These are phyloP conservation scores for Andrena haemorrhoa DNA, from an alignment of 2,888 invertebrate genomes.

Conservation along the genomic window DNA sequence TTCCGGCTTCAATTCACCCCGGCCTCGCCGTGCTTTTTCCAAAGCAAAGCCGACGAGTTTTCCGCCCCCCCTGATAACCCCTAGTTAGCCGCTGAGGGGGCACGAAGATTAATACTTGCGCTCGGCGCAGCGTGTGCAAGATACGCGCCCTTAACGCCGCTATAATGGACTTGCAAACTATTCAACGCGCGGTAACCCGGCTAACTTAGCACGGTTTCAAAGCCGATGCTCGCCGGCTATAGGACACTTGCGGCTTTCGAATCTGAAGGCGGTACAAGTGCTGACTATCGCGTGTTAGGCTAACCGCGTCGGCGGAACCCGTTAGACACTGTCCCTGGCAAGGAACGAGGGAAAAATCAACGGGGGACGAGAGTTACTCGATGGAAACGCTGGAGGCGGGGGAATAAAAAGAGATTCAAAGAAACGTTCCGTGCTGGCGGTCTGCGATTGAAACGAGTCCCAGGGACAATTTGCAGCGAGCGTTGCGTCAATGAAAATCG, in stretches of 20 bases:
- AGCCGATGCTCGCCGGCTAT: slow-evolving; percentile 59
- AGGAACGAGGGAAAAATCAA: slow-evolving; percentile 17
- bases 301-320: slow-evolving; percentile 17
- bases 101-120: slow-evolving; percentile 36
- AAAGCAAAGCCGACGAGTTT: neutral
- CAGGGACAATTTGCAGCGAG: slow-evolving; percentile 46
- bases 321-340: neutral
- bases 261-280: slow-evolving; percentile 56
- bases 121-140: slow-evolving; percentile 39
- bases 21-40: neutral
- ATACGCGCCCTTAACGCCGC: slow-evolving; percentile 65
- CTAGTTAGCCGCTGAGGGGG: slow-evolving; percentile 7
- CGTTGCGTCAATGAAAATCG: slow-evolving; percentile 28
- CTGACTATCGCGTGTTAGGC: slow-evolving; percentile 59
- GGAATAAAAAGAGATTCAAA: slow-evolving; percentile 24
- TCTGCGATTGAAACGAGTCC: slow-evolving; percentile 53
- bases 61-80: neutral
- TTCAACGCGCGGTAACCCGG: slow-evolving; percentile 64
- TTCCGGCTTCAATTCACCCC: neutral
- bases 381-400: neutral
- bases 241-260: slow-evolving; percentile 50
- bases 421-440: slow-evolving; percentile 23
- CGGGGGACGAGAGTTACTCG: slow-evolving; percentile 34
- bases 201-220: slow-evolving; percentile 66
- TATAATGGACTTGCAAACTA: slow-evolving; percentile 72